Percentiles rank a stretch among this genome's conserved stretches.
phyloP scores from a whole-genome alignment of 2,113 vertebrate species.

The Pionites leucogaster region DNA sequence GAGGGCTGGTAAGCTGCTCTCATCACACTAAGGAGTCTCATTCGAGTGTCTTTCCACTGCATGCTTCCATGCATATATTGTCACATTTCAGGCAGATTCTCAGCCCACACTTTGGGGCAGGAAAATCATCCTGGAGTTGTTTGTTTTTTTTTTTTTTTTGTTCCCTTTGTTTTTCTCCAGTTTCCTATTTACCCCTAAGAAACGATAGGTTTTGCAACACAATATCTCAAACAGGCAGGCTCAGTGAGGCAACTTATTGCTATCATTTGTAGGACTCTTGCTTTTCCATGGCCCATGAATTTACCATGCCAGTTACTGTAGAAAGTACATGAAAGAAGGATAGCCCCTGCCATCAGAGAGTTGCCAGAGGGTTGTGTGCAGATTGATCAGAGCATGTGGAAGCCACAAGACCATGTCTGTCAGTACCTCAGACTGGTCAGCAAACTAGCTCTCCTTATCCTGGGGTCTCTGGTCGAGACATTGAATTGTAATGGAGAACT shows the following conservation, averaged over 20 bases:
- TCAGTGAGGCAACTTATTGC: not conserved
- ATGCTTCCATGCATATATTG: not conserved
- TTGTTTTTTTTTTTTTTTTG: not conserved
- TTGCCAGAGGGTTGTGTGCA: not conserved
- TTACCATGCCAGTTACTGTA: rapidly evolving
- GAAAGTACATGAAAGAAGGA: not conserved
- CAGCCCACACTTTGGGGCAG: not conserved
- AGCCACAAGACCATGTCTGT: not conserved
- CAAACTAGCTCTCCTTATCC: not conserved
- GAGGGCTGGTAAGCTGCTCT: not conserved
- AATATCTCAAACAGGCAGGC: not conserved
- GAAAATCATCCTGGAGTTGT: not conserved
- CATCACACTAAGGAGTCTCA: not conserved
- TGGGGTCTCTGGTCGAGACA: not conserved
- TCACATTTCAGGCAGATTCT: not conserved
- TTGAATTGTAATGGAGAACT: not conserved
- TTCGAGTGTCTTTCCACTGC: not conserved
- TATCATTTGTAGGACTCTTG: not conserved
- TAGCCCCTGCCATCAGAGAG: not conserved
- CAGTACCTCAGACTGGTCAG: not conserved
- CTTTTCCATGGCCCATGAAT: not conserved
- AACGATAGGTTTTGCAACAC: not conserved
- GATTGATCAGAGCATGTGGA: not conserved
- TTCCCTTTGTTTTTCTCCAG: not conserved
- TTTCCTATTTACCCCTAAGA: not conserved